phyloP scores from a whole-genome alignment of 2,113 vertebrate genomes.

The Scopus umbretta region DNA sequence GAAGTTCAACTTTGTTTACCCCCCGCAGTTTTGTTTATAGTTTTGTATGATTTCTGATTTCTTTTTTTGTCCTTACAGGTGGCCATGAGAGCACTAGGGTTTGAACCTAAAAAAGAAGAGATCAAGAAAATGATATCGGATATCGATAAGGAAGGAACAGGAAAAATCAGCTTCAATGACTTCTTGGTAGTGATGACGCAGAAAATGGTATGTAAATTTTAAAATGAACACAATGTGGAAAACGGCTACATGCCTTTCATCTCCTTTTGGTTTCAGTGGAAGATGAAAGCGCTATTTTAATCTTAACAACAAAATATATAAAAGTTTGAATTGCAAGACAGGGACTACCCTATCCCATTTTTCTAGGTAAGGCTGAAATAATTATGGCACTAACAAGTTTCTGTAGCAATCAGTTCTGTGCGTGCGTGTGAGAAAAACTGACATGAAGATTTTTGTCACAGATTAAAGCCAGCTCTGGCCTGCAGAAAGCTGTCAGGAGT shows the following conservation, averaged over 20 bases:
- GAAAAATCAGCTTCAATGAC: constrained; percentile 86
- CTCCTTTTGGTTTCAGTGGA: background rate
- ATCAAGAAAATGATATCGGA: constrained; percentile 90
- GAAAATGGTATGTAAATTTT: constrained; percentile 81
- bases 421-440: background rate
- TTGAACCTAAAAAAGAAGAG: constrained; percentile 93
- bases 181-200: constrained; percentile 89
- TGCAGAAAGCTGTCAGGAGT: background rate
- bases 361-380: background rate
- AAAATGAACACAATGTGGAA: background rate
- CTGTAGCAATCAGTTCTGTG: background rate
- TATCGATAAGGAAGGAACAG: constrained; percentile 87
- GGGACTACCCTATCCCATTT: background rate
- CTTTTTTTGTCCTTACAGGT: constrained; percentile 70
- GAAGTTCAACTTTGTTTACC: background rate
- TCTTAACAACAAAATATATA: background rate
- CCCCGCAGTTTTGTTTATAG: background rate
- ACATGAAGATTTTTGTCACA: background rate
- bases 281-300: background rate
- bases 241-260: background rate
- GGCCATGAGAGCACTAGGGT: constrained; percentile 91
- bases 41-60: background rate
- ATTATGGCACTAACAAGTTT: background rate
- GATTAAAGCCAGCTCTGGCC: background rate
- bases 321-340: background rate